phyloP scores from a whole-genome alignment of 2,888 invertebrate genomes.

The Drosophila nr. perissopoda region DNA sequence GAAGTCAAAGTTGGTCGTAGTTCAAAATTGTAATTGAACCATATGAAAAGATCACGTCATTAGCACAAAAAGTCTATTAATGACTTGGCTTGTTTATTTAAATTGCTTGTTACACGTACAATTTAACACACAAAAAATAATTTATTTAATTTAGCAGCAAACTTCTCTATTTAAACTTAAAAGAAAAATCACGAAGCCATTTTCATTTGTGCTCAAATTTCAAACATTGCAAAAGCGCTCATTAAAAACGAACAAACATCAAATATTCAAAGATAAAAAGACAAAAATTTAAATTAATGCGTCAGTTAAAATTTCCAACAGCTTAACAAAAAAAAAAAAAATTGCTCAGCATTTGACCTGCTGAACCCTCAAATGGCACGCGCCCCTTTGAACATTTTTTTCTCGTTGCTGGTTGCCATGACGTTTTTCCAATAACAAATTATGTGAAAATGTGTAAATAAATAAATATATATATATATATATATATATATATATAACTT shows the following conservation, averaged over 20 bases:
- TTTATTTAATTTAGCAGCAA: background rate
- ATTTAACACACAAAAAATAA: background rate
- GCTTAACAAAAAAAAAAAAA: constrained; percentile 16
- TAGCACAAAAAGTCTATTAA: constrained; percentile 13
- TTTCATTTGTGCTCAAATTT: constrained; percentile 4
- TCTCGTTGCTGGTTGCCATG: constrained; percentile 57
- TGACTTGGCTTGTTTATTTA: background rate
- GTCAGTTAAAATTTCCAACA: constrained; percentile 40
- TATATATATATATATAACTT: background rate
- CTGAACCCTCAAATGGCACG: constrained; percentile 52
- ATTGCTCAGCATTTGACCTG: constrained; percentile 38
- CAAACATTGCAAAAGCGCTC: constrained; percentile 21
- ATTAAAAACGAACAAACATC: constrained; percentile 16
- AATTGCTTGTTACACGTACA: background rate
- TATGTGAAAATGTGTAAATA: constrained; percentile 43
- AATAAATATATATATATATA: background rate
- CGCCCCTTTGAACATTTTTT: constrained; percentile 21
- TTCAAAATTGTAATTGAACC: constrained; percentile 5
- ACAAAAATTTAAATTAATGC: constrained; percentile 53
- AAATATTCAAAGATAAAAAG: constrained; percentile 1
- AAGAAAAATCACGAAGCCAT: background rate
- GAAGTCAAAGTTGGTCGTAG: constrained; percentile 8
- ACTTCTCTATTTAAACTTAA: background rate
- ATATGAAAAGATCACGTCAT: constrained; percentile 13
- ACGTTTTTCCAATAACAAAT: constrained; percentile 56